A percentile compares a stretch with the other conserved stretches of the same genome.
Conservation (phyloP, 2,113 vertebrate species). For the Gracilinanus agilis region DNA sequence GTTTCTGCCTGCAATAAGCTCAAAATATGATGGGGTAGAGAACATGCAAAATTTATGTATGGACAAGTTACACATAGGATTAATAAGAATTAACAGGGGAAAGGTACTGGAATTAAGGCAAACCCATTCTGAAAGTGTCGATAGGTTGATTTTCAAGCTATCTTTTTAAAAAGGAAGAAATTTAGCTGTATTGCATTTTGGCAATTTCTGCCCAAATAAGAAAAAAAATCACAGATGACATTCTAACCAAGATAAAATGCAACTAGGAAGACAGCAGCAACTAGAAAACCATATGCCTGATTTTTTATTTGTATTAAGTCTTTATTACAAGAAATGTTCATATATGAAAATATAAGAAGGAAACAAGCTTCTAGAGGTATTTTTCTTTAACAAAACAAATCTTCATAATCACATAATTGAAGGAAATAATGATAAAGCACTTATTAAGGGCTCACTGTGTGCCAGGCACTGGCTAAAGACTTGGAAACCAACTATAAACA, state of each 20-base stretch:
- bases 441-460: not conserved
- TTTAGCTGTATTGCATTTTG: not conserved
- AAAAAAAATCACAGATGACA: not conserved
- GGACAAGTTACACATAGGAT: not conserved
- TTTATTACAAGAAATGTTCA: not conserved
- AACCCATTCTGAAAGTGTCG: not conserved
- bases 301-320: not conserved
- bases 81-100: not conserved
- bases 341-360: not conserved
- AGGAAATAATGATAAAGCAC: not conserved
- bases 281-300: not conserved
- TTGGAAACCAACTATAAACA: not conserved
- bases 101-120: not conserved
- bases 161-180: not conserved
- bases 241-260: not conserved
- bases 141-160: not conserved
- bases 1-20: not conserved
- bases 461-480: not conserved
- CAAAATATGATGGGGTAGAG: not conserved
- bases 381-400: not conserved
- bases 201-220: not conserved
- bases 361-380: not conserved
- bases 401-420: not conserved
- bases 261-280: not conserved
- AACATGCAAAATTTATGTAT: not conserved